Evolutionary conservation across 1,140 invertebrate genomes (phyloP).

Genomic region (Trichoplusia ni): DNA sequence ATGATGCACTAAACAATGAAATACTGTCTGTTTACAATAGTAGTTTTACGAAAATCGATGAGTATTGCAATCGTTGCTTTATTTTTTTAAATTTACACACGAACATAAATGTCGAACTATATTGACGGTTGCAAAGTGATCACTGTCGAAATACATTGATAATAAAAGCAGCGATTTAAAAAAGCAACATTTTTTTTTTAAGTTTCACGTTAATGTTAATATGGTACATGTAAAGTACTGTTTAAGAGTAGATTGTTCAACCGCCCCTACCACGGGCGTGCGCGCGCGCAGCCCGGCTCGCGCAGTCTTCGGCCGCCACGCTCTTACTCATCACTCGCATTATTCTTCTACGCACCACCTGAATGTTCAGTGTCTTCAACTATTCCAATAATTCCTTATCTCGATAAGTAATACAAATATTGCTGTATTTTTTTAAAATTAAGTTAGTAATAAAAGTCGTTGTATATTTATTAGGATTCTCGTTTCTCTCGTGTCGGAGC

Average conservation of each 20-base stretch:
- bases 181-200: not conserved
- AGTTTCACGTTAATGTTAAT: not conserved
- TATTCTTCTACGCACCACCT: constrained; percentile 35
- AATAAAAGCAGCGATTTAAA: too few species aligned
- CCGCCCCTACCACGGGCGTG: constrained; percentile 27
- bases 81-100: not conserved
- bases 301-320: constrained; percentile 57
- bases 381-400: not conserved
- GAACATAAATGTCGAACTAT: too few species aligned
- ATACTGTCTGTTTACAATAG: not conserved
- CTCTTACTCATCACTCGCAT: constrained; percentile 48
- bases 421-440: not conserved
- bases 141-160: too few species aligned
- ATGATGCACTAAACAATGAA: constrained; percentile 6
- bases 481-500: too few species aligned
- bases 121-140: too few species aligned
- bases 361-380: constrained; percentile 42
- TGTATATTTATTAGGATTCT: too few species aligned
- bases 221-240: not conserved
- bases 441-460: too few species aligned
- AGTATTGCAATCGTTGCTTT: not conserved
- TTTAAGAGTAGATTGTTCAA: constrained; percentile 45
- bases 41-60: not conserved
- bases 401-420: not conserved
- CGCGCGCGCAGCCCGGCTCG: constrained; percentile 8